Conservation (phyloP, 2,888 invertebrate genomes). For the Zaprionus bogoriensis region DNA sequence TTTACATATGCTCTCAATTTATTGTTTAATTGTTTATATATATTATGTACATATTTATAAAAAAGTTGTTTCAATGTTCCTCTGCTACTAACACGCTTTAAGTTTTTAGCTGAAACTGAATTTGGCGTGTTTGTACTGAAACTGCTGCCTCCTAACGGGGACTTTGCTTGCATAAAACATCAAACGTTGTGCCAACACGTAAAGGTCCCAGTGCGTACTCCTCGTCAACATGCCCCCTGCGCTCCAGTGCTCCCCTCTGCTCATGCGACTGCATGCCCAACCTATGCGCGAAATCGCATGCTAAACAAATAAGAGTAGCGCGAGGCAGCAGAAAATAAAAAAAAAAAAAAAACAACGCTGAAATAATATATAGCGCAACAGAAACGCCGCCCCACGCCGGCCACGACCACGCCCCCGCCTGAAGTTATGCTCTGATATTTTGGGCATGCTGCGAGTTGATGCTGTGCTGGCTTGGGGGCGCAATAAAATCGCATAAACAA, state of each 20-base stretch:
- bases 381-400: conserved; percentile 1
- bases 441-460: conserved; percentile 29
- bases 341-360: conserved; percentile 23
- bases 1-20: too few species aligned
- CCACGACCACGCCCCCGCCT: conserved; percentile 6
- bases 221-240: not conserved
- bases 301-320: conserved; percentile 57
- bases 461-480: conserved; percentile 18
- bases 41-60: too few species aligned
- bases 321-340: conserved; percentile 17
- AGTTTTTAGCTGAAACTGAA: not conserved
- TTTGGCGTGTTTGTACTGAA: conserved; percentile 22
- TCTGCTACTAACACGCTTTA: too few species aligned
- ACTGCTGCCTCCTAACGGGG: conserved; percentile 14
- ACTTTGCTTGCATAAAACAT: conserved; percentile 67
- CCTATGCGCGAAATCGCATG: conserved; percentile 48
- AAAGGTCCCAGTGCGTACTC: conserved; percentile 20
- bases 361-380: conserved; percentile 2
- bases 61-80: too few species aligned
- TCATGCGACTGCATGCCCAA: conserved; percentile 1
- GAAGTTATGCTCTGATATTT: conserved; percentile 60
- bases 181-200: conserved; percentile 59
- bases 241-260: not conserved
- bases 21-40: too few species aligned
- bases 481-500: conserved; percentile 68